These are phyloP conservation scores for Ochotona curzoniae DNA, from an alignment of 2,113 vertebrate genomes.

Conservation along the genomic window DNA sequence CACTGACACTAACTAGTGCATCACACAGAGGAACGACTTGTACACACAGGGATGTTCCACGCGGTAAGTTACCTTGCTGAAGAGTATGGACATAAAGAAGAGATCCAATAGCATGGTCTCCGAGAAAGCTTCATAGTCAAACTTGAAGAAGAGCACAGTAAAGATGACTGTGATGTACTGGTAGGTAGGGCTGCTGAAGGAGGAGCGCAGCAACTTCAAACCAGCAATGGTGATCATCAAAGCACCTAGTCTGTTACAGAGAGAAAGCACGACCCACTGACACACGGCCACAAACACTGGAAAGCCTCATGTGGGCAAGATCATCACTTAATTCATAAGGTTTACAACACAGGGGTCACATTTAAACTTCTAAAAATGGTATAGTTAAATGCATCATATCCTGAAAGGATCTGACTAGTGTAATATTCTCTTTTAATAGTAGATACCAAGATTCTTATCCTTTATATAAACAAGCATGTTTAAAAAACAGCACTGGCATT, in stretches of 20 bases:
- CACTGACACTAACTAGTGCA: neutral
- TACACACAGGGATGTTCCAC: neutral
- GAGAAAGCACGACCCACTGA: slow-evolving; percentile 65
- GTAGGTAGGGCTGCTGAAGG: slow-evolving; percentile 96
- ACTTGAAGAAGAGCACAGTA: slow-evolving; percentile 98
- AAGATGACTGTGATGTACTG: slow-evolving; percentile 98
- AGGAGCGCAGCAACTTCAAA: slow-evolving; percentile 97
- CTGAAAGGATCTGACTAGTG: neutral
- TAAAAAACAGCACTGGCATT: slow-evolving; percentile 32
- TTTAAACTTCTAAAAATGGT: slow-evolving; percentile 5
- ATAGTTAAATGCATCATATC: neutral
- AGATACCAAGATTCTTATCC: neutral
- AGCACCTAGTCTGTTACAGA: slow-evolving; percentile 91
- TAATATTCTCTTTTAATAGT: neutral
- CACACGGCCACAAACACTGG: neutral
- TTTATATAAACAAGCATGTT: slow-evolving; percentile 7
- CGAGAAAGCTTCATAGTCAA: slow-evolving; percentile 95
- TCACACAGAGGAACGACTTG: neutral
- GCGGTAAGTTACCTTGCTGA: slow-evolving; percentile 93
- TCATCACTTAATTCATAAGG: neutral
- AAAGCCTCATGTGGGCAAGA: neutral
- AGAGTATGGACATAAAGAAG: slow-evolving; percentile 98
- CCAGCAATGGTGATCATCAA: slow-evolving; percentile 97
- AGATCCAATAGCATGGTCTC: slow-evolving; percentile 98
- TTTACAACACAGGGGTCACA: neutral